Percentiles rank a stretch among this genome's conserved stretches.
Conservation (phyloP, 1,140 invertebrate species). For the Psix sp. region DNA sequence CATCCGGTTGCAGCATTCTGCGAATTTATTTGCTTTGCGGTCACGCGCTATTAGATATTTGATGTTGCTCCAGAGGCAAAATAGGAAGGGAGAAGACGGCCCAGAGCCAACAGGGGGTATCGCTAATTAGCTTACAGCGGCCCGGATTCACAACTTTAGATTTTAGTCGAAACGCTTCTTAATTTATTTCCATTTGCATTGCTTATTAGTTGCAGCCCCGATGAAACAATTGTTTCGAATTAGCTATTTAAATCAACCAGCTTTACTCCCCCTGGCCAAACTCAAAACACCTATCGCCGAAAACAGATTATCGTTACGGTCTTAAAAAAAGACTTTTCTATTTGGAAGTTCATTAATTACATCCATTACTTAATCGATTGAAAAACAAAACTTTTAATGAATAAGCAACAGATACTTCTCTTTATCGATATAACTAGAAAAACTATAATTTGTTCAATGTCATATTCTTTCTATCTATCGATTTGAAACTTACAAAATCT, state of each 20-base stretch:
- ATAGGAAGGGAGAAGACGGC: background rate
- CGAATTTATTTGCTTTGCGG: slow-evolving; percentile 40
- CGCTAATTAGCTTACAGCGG: slow-evolving; percentile 19
- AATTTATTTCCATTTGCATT: slow-evolving; percentile 34
- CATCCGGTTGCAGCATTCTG: slow-evolving; percentile 21
- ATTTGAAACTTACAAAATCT: too few relatives aligned
- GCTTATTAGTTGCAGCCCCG: slow-evolving; percentile 23
- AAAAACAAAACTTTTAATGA: too few relatives aligned
- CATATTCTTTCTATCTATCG: too few relatives aligned
- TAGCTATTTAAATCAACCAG: slow-evolving; percentile 32
- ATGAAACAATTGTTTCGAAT: slow-evolving; percentile 29
- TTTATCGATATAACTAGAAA: too few relatives aligned
- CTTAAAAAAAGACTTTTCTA: too few relatives aligned
- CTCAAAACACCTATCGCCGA: background rate
- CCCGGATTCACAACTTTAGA: slow-evolving; percentile 15
- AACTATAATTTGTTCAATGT: too few relatives aligned
- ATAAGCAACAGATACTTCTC: too few relatives aligned
- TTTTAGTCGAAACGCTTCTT: slow-evolving; percentile 28
- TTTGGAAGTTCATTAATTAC: too few relatives aligned
- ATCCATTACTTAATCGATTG: too few relatives aligned
- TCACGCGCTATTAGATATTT: slow-evolving; percentile 33
- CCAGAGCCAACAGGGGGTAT: background rate
- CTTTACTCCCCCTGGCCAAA: background rate
- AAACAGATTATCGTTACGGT: too few relatives aligned
- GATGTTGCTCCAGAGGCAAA: slow-evolving; percentile 1